Evolutionary conservation across 2,113 vertebrate species (phyloP).

Genomic region (Paedocypris sp.): DNA sequence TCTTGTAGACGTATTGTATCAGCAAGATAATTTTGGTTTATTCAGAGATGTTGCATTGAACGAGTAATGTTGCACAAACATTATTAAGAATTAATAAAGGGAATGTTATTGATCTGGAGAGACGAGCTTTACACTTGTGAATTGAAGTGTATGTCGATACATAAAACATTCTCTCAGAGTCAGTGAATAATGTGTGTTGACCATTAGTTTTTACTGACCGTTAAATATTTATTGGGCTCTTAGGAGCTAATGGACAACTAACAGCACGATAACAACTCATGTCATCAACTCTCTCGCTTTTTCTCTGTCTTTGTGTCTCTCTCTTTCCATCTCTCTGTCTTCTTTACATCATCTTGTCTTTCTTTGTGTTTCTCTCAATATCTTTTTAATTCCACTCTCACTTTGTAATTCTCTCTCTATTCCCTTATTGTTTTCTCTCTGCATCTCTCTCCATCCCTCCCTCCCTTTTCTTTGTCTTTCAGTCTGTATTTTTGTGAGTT

Average conservation of each 20-base stretch:
- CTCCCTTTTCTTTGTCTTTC: not conserved
- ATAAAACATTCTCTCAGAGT: constrained; percentile 3
- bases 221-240: constrained; percentile 59
- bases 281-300: not conserved
- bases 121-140: too few species aligned
- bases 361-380: too few species aligned
- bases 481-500: not conserved
- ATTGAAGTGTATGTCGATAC: too few species aligned
- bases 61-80: too few species aligned
- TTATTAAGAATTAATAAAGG: too few species aligned
- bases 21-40: too few species aligned
- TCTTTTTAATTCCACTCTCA: too few species aligned
- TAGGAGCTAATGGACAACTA: constrained; percentile 44
- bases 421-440: not conserved
- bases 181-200: not conserved
- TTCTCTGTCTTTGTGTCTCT: not conserved
- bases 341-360: too few species aligned
- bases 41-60: too few species aligned
- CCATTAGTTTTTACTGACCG: constrained; percentile 41
- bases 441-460: not conserved
- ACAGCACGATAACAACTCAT: not conserved
- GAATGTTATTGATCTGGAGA: too few species aligned
- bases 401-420: not conserved
- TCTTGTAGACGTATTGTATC: too few species aligned
- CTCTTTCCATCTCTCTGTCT: not conserved